phyloP scores from a whole-genome alignment of 2,113 vertebrate genomes.

The Gallinago media region DNA sequence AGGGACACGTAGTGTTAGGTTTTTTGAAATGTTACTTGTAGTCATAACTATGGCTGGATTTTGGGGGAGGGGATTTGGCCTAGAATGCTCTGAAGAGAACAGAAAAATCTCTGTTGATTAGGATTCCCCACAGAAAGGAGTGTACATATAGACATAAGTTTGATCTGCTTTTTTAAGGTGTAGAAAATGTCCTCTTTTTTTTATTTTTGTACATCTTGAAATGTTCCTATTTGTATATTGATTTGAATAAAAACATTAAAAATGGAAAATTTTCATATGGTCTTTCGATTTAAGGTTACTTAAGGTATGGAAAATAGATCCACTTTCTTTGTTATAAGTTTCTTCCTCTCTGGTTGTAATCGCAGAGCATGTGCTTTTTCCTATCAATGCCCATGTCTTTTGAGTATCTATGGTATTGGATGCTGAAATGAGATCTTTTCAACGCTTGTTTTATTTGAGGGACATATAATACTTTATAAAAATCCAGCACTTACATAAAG shows the following conservation, averaged over 20 bases:
- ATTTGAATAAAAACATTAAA: slow-evolving; percentile 70
- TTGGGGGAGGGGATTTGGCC: background rate
- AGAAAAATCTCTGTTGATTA: background rate
- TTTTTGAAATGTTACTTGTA: background rate
- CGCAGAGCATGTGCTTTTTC: background rate
- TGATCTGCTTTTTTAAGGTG: slow-evolving; percentile 20
- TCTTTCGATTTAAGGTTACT: background rate
- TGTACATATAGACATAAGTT: background rate
- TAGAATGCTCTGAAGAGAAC: background rate
- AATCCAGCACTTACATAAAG: background rate
- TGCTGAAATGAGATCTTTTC: background rate
- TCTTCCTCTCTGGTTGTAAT: background rate
- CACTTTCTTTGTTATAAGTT: background rate
- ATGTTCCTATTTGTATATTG: slow-evolving; percentile 49
- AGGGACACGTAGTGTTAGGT: background rate
- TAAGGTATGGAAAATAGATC: background rate
- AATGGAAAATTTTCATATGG: background rate
- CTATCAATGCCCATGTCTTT: background rate
- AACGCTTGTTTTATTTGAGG: background rate
- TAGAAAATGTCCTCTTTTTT: slow-evolving; percentile 39
- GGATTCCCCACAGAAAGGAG: background rate
- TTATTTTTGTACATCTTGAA: slow-evolving; percentile 68
- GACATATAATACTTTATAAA: background rate
- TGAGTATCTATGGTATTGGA: background rate
- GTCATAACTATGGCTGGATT: background rate